Base-by-base conservation (phyloP, 2,888 invertebrate genomes). In the Ectropis crepuscularia region DNA sequence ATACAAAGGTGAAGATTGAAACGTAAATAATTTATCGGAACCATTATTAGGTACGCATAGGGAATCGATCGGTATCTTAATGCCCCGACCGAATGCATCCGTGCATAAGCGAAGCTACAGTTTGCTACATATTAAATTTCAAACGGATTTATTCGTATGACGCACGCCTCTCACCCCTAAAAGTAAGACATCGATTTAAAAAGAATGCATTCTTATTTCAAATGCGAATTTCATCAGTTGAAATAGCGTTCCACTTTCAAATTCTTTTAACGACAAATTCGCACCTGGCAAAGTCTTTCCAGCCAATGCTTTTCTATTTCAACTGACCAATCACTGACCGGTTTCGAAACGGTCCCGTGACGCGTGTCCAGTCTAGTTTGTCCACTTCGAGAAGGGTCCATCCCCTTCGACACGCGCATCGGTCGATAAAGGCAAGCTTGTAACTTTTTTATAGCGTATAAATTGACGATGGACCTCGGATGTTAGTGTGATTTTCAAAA, bases 311-410 rank as follows among this genome's bases (percentile, higher is more conserved):
- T 60, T 63, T 47, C 16, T 10, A 39, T 47, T 10, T 38, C 61
- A 53, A 59, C 81, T 90, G 89, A 87, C 92, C 92, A 92, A 88
- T 91, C 76, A 78, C 78, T 77, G 82, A 90, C 90, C 90, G 89
- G 90, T 91, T 88, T 28, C 75, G 55, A 68, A 68, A 71, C 43
- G 45, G 69, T 71, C 79, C 75, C 70, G 57, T 61, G 79, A 76
- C 89, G 78, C 89, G 87, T 87, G 88, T 84, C 76, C 68, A 71
- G 78, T 76, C 83, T 82, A 74, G 81, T 81, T 76, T 72, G 74
- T 64, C 76, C 71, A 75, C 71, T 72, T 65, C n/a, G 8, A 72
- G 72, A 77, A 71, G 77, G 77, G 70, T 62, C 61, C 66, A 53
- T 63, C 72, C 76, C 77, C 38, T 58, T 62, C 53, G 75, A 71